A percentile compares a stretch with the other conserved stretches of the same genome.
phyloP scores from a whole-genome alignment of 2,113 vertebrate genomes.

The Ptyas mucosa region DNA sequence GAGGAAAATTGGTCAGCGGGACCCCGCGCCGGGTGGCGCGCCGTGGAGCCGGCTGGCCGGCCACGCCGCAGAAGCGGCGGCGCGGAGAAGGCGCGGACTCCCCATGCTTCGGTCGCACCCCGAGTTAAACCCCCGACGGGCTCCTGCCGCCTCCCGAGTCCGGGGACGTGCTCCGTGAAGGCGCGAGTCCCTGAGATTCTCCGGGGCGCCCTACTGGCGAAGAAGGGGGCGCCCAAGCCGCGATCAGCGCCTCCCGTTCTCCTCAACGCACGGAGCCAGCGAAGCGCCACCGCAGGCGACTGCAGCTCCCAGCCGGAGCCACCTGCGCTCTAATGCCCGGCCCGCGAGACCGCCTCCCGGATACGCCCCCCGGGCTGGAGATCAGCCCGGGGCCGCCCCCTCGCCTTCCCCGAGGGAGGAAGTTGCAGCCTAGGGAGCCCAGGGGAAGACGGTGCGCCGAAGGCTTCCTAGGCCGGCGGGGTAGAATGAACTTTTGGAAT shows the following conservation, averaged over 20 bases:
- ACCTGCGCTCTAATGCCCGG: background rate
- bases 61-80: background rate
- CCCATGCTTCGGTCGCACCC: background rate
- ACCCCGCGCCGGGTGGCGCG: background rate
- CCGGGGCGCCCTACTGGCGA: background rate
- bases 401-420: background rate
- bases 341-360: background rate
- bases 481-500: background rate
- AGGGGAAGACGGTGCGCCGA: background rate
- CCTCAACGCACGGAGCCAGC: background rate
- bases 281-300: background rate
- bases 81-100: background rate
- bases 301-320: conserved; percentile 1
- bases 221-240: background rate
- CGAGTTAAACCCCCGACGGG: background rate
- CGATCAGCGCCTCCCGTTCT: too few species aligned
- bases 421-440: background rate
- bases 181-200: rapidly evolving
- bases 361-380: background rate
- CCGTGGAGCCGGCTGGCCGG: background rate
- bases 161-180: background rate
- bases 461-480: background rate
- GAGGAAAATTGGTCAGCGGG: background rate
- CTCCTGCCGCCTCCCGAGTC: background rate
- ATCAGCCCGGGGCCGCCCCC: background rate